A percentile compares a stretch with the other conserved stretches of the same genome.
These are phyloP conservation scores for Acrocephalus arundinaceus DNA, from an alignment of 2,113 vertebrate species.

Conservation along the genomic window DNA sequence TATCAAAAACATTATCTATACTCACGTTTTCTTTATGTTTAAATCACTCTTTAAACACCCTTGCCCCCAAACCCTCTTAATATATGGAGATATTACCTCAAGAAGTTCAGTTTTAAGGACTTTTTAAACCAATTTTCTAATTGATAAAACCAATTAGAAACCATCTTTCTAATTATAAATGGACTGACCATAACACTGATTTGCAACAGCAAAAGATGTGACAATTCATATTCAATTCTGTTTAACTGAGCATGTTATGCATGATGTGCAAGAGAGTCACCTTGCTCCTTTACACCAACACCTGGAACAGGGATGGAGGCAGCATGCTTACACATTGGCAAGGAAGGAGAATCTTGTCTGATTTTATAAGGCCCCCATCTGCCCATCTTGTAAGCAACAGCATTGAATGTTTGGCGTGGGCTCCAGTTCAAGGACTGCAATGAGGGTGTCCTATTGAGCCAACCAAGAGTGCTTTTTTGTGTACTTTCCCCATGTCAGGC, in stretches of 20 bases:
- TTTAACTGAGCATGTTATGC: background rate
- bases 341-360: background rate
- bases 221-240: background rate
- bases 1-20: background rate
- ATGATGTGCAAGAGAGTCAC: background rate
- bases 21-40: background rate
- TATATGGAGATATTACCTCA: background rate
- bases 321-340: constrained; percentile 6
- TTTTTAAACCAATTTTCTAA: background rate
- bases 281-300: constrained; percentile 27
- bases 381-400: constrained; percentile 21
- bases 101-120: background rate
- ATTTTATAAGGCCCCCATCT: background rate
- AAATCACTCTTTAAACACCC: background rate
- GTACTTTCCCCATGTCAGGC: background rate
- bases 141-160: too few relatives aligned
- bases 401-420: background rate
- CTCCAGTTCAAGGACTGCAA: background rate
- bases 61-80: background rate
- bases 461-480: background rate
- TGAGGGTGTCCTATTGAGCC: background rate
- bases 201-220: background rate
- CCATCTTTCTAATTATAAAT: background rate
- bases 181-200: background rate
- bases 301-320: constrained; percentile 26